A percentile compares a stretch with the other conserved stretches of the same genome.
These are phyloP conservation scores for Tympanoctomys barrerae DNA, from an alignment of 2,797 vertebrate genomes.

Conservation along the genomic window DNA sequence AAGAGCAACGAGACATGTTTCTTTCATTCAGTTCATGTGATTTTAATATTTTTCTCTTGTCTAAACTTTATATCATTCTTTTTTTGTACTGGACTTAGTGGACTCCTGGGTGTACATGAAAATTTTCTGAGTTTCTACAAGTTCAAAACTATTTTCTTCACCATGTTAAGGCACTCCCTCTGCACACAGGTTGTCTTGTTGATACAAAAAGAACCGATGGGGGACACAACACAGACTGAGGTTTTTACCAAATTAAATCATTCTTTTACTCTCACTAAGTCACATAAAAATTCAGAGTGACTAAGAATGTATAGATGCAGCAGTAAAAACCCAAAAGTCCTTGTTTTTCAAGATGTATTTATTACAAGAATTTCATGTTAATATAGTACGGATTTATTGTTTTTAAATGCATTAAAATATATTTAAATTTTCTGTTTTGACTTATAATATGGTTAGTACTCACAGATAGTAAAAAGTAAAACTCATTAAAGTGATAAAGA, in stretches of 20 bases:
- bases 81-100: background rate
- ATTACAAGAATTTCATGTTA: background rate
- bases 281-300: background rate
- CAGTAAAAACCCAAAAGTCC: background rate
- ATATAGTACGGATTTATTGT: background rate
- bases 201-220: background rate
- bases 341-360: background rate
- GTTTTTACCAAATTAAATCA: background rate
- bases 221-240: background rate
- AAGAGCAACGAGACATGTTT: constrained; percentile 7
- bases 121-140: background rate
- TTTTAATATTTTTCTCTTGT: constrained; percentile 30
- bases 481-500: background rate
- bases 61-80: background rate
- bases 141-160: constrained; percentile 21
- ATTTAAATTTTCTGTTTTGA: background rate
- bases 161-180: background rate
- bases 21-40: background rate
- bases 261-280: background rate
- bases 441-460: background rate
- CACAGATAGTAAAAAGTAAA: background rate
- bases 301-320: background rate
- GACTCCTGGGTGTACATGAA: background rate
- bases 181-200: background rate
- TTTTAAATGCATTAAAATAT: constrained; percentile 23